A percentile compares a stretch with the other conserved stretches of the same genome.
These are phyloP conservation scores for Nixonia krombeini DNA, from an alignment of 1,140 invertebrate species.

Conservation along the genomic window DNA sequence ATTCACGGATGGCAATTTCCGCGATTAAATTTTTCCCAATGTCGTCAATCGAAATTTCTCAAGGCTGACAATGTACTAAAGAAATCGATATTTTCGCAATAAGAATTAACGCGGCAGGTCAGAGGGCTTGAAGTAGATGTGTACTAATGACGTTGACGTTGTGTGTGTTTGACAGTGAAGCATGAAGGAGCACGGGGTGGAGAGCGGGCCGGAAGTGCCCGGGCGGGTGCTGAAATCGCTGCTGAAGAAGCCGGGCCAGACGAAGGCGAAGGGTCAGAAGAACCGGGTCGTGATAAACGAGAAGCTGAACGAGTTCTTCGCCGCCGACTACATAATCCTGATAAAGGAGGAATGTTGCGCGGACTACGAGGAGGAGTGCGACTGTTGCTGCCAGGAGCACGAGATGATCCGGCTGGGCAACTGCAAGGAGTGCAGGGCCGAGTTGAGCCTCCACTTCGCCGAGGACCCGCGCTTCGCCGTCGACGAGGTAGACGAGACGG, in stretches of 20 bases:
- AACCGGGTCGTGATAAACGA: conserved; percentile 89
- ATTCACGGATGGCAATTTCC: not conserved
- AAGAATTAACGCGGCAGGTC: not conserved
- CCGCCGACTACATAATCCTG: conserved; percentile 89
- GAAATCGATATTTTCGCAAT: conserved; percentile 23
- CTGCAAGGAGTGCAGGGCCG: conserved; percentile 71
- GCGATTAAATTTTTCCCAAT: not conserved
- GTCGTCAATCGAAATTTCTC: not conserved
- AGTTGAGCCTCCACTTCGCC: conserved; percentile 61
- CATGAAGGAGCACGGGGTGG: conserved; percentile 65
- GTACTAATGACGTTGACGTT: too few species aligned
- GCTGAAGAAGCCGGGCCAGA: conserved; percentile 73
- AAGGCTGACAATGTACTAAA: too few species aligned
- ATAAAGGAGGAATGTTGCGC: conserved; percentile 87
- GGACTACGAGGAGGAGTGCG: conserved; percentile 81
- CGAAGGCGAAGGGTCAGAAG: conserved; percentile 70
- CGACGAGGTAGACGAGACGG: conserved; percentile 55
- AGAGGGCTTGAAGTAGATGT: too few species aligned
- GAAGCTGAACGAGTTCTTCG: conserved; percentile 88
- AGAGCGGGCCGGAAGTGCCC: conserved; percentile 66
- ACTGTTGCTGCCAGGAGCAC: conserved; percentile 82
- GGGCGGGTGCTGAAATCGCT: conserved; percentile 73
- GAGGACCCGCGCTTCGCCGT: conserved; percentile 44
- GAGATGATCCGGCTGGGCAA: conserved; percentile 77
- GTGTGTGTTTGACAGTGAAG: too few species aligned